Conservation (phyloP, 2,888 invertebrate genomes). For the Spialia ferax region DNA sequence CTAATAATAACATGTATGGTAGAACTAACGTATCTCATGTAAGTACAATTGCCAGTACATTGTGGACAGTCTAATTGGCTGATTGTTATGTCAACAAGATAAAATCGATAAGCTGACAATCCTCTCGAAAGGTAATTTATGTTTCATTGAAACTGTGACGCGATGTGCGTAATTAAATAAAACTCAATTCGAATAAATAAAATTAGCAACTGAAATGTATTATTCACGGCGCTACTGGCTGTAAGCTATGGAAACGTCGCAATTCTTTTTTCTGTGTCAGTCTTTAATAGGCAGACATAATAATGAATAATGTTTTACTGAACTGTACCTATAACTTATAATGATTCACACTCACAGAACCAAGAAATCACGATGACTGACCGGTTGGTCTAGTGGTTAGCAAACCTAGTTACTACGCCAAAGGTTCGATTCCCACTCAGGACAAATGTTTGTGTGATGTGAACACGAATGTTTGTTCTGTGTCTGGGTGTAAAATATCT, state of each 20-base stretch:
- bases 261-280: not conserved
- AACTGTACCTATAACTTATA: no score
- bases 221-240: not conserved
- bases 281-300: not conserved
- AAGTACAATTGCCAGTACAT: slow-evolving; percentile 26
- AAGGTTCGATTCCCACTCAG: no score
- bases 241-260: not conserved
- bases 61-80: slow-evolving; percentile 60
- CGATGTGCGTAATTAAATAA: slow-evolving; percentile 37
- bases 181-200: slow-evolving; percentile 30
- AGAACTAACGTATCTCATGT: slow-evolving; percentile 25
- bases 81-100: slow-evolving; percentile 69
- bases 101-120: slow-evolving; percentile 47
- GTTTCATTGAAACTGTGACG: slow-evolving; percentile 38
- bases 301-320: not conserved
- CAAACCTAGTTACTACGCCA: no score
- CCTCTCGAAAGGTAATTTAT: slow-evolving; percentile 40
- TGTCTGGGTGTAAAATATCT: no score
- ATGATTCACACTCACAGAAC: no score
- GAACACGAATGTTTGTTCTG: no score
- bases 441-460: no score
- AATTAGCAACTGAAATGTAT: slow-evolving; percentile 21
- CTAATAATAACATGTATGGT: slow-evolving; percentile 7
- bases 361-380: no score
- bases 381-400: no score